These are phyloP conservation scores for Gymnoscelis rufifasciata DNA, from an alignment of 2,888 invertebrate genomes.

Conservation along the genomic window DNA sequence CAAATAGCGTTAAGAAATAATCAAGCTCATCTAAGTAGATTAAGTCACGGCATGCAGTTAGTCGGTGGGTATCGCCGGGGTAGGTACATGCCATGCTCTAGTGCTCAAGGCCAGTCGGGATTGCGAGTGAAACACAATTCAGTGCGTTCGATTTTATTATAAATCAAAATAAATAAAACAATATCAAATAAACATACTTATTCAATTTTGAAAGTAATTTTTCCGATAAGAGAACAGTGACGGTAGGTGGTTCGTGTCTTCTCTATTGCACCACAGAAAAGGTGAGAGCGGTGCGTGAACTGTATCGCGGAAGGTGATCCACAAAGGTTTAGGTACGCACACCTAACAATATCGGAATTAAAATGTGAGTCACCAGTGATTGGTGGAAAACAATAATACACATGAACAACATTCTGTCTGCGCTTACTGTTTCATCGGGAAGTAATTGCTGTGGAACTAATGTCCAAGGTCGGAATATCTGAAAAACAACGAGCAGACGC, in stretches of 20 bases:
- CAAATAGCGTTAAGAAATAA: slow-evolving; percentile 35
- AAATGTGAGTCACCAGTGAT: slow-evolving; percentile 58
- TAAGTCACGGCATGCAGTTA: slow-evolving; percentile 62
- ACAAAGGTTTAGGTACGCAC: slow-evolving; percentile 43
- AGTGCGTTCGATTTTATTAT: slow-evolving; percentile 74
- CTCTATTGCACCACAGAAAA: slow-evolving; percentile 26
- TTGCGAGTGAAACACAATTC: slow-evolving; percentile 77
- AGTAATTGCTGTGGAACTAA: slow-evolving; percentile 73
- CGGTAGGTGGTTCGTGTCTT: slow-evolving; percentile 50
- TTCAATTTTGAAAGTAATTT: slow-evolving; percentile 57
- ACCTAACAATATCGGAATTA: slow-evolving; percentile 45
- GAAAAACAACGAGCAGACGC: slow-evolving; percentile 75
- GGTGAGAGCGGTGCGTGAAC: slow-evolving; percentile 35
- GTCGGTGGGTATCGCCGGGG: slow-evolving; percentile 39
- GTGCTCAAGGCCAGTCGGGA: slow-evolving; percentile 63
- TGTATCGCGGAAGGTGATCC: slow-evolving; percentile 47
- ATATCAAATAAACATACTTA: slow-evolving; percentile 47
- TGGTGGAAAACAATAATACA: slow-evolving; percentile 73
- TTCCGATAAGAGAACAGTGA: slow-evolving; percentile 51
- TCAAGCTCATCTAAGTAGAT: slow-evolving; percentile 41
- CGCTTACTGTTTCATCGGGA: slow-evolving; percentile 75
- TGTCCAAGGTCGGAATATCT: slow-evolving; percentile 77
- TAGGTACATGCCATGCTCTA: slow-evolving; percentile 69
- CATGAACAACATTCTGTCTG: slow-evolving; percentile 72
- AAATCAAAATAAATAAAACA: slow-evolving; percentile 57